These are phyloP conservation scores for Hippocampus mohnikei DNA, from an alignment of 2,113 vertebrate species.

Conservation along the genomic window DNA sequence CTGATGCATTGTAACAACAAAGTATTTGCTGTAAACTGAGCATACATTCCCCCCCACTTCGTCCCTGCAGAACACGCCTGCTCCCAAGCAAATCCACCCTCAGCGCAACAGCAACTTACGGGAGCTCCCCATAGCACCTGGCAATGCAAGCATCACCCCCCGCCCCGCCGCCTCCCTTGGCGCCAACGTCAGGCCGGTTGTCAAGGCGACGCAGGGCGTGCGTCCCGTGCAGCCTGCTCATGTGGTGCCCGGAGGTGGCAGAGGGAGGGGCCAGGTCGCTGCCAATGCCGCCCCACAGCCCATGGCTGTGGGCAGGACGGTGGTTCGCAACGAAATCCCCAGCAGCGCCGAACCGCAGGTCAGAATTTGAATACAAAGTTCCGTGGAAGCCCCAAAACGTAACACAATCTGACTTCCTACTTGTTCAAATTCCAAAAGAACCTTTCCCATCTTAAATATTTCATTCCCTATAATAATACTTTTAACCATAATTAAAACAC, in stretches of 20 bases:
- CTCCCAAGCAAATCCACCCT: conserved; percentile 80
- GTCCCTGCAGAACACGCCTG: conserved; percentile 71
- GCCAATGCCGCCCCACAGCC: conserved; percentile 41
- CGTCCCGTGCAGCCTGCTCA: conserved; percentile 56
- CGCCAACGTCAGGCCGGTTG: conserved; percentile 75
- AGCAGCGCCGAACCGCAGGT: conserved; percentile 76
- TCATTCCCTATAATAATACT: too few relatives aligned
- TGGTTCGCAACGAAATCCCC: conserved; percentile 57
- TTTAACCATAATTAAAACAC: too few relatives aligned
- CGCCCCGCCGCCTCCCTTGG: conserved; percentile 69
- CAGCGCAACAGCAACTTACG: conserved; percentile 91
- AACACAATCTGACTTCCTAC: not conserved
- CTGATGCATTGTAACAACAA: not conserved
- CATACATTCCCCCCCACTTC: not conserved
- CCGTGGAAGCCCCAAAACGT: not conserved
- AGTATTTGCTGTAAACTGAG: not conserved
- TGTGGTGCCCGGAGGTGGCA: conserved; percentile 43
- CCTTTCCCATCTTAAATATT: too few relatives aligned
- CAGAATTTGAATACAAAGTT: conserved; percentile 27
- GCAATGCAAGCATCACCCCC: conserved; percentile 69
- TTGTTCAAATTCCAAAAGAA: too few relatives aligned
- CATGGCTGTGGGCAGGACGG: conserved; percentile 59
- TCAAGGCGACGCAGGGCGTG: conserved; percentile 59
- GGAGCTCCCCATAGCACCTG: conserved; percentile 85
- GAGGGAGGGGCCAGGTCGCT: conserved; percentile 57